Evolutionary conservation across 2,113 vertebrate species (phyloP).

Genomic region (Aplodontia rufa): DNA sequence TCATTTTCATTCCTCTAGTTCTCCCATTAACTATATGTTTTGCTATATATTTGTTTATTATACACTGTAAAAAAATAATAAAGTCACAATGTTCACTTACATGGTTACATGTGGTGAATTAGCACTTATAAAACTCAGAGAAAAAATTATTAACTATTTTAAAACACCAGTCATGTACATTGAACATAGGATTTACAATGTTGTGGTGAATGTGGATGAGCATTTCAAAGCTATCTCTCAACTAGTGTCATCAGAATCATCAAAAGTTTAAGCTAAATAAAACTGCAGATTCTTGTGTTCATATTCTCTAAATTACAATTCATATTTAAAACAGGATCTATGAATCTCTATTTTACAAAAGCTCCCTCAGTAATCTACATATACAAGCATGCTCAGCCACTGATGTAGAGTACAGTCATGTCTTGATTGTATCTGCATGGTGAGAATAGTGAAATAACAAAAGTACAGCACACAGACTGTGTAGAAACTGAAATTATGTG

Average conservation of each 20-base stretch:
- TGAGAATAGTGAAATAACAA: neutral
- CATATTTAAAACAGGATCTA: neutral
- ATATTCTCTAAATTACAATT: neutral
- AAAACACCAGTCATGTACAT: neutral
- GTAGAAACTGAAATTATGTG: neutral
- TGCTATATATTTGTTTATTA: neutral
- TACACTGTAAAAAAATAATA: neutral
- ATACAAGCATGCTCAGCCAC: neutral
- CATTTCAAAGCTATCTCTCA: neutral
- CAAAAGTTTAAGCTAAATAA: neutral
- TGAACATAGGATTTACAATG: neutral
- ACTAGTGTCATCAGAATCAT: neutral
- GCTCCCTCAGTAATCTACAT: neutral
- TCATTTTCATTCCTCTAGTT: constrained; percentile 14
- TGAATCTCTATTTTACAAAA: neutral
- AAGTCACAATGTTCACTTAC: constrained; percentile 33
- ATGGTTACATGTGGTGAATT: neutral
- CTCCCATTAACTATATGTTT: neutral
- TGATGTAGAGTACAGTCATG: neutral
- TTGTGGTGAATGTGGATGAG: neutral
- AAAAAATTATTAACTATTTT: neutral
- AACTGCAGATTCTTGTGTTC: neutral
- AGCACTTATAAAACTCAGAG: neutral
- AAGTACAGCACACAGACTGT: neutral
- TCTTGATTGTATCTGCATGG: neutral